phyloP scores from a whole-genome alignment of 2,113 vertebrate species.

The Melanostigma gelatinosum region DNA sequence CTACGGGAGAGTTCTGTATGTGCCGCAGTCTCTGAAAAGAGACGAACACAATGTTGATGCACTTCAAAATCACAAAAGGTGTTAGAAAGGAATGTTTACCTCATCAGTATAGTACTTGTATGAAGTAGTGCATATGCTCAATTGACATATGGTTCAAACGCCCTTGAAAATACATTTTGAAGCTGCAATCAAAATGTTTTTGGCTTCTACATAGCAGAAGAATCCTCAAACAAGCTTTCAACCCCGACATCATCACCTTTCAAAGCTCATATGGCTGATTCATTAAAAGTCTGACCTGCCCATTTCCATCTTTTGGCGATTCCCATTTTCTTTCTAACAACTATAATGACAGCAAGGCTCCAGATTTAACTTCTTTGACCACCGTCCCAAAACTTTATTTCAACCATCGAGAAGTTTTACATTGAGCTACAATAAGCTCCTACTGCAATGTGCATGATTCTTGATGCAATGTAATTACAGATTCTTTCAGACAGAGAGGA shows the following conservation, averaged over 20 bases:
- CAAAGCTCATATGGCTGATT: not conserved
- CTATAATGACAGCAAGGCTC: not conserved
- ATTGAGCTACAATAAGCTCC: not conserved
- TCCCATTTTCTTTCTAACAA: not conserved
- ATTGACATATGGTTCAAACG: not conserved
- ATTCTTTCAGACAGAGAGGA: not conserved
- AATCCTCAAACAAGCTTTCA: not conserved
- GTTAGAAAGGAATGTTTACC: not conserved
- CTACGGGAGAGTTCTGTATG: not conserved
- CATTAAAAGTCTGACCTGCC: not conserved
- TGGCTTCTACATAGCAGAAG: not conserved
- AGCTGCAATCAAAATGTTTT: not conserved
- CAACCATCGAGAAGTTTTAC: not conserved
- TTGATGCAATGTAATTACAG: conserved; percentile 15
- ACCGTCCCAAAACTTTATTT: not conserved
- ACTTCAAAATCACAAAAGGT: not conserved
- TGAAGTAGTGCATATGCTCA: not conserved
- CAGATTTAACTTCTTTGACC: not conserved
- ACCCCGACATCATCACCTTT: not conserved
- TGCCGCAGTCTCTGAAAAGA: not conserved
- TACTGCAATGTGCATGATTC: not conserved
- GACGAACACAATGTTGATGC: not conserved
- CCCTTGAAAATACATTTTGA: not conserved
- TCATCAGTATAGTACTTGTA: not conserved
- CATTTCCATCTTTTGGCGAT: not conserved